These are phyloP conservation scores for Aphelenchoides besseyi DNA, from an alignment of 1,140 invertebrate species.

Conservation along the genomic window DNA sequence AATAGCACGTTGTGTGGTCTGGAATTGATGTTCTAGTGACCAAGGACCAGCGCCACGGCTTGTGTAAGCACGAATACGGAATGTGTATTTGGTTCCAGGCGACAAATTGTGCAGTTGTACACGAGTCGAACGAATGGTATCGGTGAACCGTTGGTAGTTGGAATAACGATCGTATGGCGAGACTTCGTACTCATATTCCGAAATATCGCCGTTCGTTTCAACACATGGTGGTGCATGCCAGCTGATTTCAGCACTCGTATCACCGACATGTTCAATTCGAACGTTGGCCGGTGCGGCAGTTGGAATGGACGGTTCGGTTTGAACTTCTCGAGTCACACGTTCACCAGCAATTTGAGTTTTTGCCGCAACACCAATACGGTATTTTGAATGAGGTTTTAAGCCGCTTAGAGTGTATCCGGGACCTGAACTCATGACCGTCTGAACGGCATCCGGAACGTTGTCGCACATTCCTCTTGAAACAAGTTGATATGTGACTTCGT, in stretches of 20 bases:
- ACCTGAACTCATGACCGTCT: constrained; percentile 43
- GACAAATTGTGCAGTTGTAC: constrained; percentile 45
- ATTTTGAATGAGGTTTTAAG: constrained; percentile 60
- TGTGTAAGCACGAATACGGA: constrained; percentile 58
- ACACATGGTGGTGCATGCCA: constrained; percentile 62
- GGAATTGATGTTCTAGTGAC: constrained; percentile 56
- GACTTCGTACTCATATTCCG: constrained; percentile 62
- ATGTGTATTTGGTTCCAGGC: constrained; percentile 49
- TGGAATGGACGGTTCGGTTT: constrained; percentile 59
- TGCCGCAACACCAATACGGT: constrained; percentile 60
- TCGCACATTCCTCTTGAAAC: constrained; percentile 62
- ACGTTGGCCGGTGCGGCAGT: constrained; percentile 54
- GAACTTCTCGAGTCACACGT: constrained; percentile 58
- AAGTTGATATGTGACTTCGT: constrained; percentile 61
- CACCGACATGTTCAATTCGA: constrained; percentile 46
- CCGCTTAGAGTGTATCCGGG: constrained; percentile 53
- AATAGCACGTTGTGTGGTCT: constrained; percentile 39
- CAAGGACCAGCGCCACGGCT: constrained; percentile 56
- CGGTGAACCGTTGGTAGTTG: constrained; percentile 44
- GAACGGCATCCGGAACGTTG: constrained; percentile 35
- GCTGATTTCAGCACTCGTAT: constrained; percentile 46
- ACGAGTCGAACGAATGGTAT: constrained; percentile 53
- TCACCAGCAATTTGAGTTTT: constrained; percentile 56
- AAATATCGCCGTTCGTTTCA: constrained; percentile 60
- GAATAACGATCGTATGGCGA: constrained; percentile 45